Conservation (phyloP, 2,113 vertebrate genomes). For the Atractosteus spatula region DNA sequence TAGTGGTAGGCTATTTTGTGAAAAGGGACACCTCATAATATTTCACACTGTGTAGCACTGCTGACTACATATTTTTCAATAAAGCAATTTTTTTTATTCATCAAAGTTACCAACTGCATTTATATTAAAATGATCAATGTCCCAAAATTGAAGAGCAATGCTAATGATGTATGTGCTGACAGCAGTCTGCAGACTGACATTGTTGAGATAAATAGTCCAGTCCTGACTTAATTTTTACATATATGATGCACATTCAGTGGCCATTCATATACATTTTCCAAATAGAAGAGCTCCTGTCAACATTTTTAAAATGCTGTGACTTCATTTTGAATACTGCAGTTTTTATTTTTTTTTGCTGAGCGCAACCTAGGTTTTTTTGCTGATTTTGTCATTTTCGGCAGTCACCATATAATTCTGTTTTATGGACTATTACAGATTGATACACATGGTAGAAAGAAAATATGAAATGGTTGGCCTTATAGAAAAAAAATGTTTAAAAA, state of each 20-base stretch:
- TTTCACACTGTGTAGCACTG: too few relatives aligned
- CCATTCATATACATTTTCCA: slow-evolving; percentile 15
- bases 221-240: neutral
- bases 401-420: too few relatives aligned
- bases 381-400: too few relatives aligned
- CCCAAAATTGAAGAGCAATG: slow-evolving; percentile 18
- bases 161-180: slow-evolving; percentile 35
- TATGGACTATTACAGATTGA: too few relatives aligned
- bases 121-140: too few relatives aligned
- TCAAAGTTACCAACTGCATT: too few relatives aligned
- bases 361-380: neutral
- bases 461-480: neutral
- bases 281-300: slow-evolving; percentile 10
- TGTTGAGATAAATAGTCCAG: slow-evolving; percentile 12
- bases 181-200: slow-evolving; percentile 1
- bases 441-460: neutral
- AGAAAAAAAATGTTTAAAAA: neutral
- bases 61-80: too few relatives aligned
- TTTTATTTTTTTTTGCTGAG: slow-evolving; percentile 11
- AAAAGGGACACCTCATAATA: too few relatives aligned
- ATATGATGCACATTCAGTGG: slow-evolving; percentile 7
- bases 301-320: slow-evolving; percentile 5
- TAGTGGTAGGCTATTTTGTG: too few relatives aligned
- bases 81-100: too few relatives aligned
- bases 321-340: neutral